Base-by-base conservation (phyloP, 2,888 invertebrate species). In the Meloe dianella region DNA sequence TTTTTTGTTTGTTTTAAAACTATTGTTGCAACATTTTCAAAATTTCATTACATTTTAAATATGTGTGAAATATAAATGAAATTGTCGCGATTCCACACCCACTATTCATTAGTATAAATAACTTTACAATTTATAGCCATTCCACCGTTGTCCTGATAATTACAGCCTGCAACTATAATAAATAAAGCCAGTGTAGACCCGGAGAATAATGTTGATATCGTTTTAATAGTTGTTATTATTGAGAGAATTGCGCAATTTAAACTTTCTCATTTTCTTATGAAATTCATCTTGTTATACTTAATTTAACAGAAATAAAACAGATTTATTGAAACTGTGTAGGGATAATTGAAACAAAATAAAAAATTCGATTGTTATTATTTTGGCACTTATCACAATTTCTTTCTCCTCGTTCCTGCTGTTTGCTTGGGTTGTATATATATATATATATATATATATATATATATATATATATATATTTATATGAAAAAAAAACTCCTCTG, bases 211-310 rank as follows among this genome's bases (percentile, higher is more conserved):
- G 63, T 56, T 74, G 74, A 74, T 74, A 74, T 71, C 67, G 72
- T 71, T 73, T 75, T 73, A 76, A 74, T 73, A 70, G 73, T 72
- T 65, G 64, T 72, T 75, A 72, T 73, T 73, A 73, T 73, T 70
- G 72, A 70, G 68, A 69, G 68, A 70, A 73, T 77, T 75, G 75
- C 70, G 71, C 72, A 75, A 74, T 66, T 64, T 65, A 38, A 64
- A 74, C 75, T 75, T 75, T 75, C 75, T 72, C 73, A 71, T 69
- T 66, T 72, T 47, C 65, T 68, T 68, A 68, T 68, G 68, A 75
- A 75, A 75, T 75, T 71, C 73, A 56, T 72, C 66, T 71, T 60
- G 38, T 68, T 65, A 20, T 1, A 20, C 3, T 47, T 41, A 17
- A 41, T 6, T 32, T 3, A 32, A 32, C n/a, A n/a, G n/a, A 32